These are phyloP conservation scores for Ephialtes manifestator DNA, from an alignment of 2,888 invertebrate species.

Conservation along the genomic window DNA sequence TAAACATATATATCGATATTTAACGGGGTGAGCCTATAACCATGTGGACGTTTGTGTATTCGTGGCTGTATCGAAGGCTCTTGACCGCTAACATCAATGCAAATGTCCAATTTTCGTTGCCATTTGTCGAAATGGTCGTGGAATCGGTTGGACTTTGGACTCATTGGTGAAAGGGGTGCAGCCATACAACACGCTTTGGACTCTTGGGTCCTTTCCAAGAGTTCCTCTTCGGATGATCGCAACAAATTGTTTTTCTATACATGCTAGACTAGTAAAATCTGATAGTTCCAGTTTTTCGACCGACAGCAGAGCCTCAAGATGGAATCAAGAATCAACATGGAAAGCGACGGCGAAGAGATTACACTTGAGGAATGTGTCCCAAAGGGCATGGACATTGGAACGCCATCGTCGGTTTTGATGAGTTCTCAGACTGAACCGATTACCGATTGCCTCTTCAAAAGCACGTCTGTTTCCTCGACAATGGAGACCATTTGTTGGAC, in stretches of 20 bases:
- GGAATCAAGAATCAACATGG: conserved; percentile 40
- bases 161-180: conserved; percentile 85
- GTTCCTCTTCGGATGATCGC: conserved; percentile 29
- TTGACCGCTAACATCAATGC: conserved; percentile 85
- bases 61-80: conserved; percentile 73
- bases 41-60: conserved; percentile 1
- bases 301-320: conserved; percentile 20
- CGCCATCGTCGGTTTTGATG: conserved; percentile 47
- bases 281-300: conserved; percentile 58
- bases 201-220: conserved; percentile 30
- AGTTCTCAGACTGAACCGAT: conserved; percentile 29
- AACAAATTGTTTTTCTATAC: neutral
- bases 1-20: neutral
- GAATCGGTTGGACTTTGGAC: conserved; percentile 84
- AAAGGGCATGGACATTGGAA: conserved; percentile 55
- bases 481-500: conserved; percentile 52
- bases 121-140: conserved; percentile 77
- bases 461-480: neutral
- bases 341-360: conserved; percentile 32
- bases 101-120: conserved; percentile 85
- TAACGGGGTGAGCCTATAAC: neutral
- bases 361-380: neutral
- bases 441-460: conserved; percentile 16
- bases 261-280: conserved; percentile 23
- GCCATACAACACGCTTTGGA: conserved; percentile 81